phyloP scores from a whole-genome alignment of 2,888 invertebrate genomes.

The Nowickia ferox region DNA sequence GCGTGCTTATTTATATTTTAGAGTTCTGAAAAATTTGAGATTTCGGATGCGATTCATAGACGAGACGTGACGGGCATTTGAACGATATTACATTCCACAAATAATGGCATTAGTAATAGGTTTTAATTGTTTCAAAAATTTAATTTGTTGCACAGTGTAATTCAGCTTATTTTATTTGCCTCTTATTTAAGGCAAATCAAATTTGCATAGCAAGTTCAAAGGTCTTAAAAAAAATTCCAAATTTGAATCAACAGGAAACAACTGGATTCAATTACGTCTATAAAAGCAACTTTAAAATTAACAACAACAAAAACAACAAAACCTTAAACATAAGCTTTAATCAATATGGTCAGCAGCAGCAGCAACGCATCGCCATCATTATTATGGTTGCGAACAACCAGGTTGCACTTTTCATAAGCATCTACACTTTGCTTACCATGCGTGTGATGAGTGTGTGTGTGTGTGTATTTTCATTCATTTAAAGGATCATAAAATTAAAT shows the following conservation, averaged over 20 bases:
- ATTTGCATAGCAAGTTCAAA: conserved; percentile 9
- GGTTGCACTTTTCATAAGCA: conserved; percentile 18
- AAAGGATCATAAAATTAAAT: conserved; percentile 70
- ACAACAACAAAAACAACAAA: not conserved
- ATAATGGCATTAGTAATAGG: too few species aligned
- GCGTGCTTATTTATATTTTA: too few species aligned
- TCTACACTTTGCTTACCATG: not conserved
- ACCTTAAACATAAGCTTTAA: conserved; percentile 44
- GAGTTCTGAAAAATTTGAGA: too few species aligned
- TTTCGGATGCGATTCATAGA: too few species aligned
- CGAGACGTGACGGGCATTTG: too few species aligned
- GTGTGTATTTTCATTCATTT: conserved; percentile 18
- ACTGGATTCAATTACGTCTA: conserved; percentile 12
- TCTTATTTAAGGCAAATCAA: not conserved
- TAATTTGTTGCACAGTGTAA: too few species aligned
- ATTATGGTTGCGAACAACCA: not conserved
- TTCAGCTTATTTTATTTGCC: not conserved
- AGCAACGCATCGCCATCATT: conserved; percentile 39
- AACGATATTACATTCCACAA: too few species aligned
- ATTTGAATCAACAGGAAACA: conserved; percentile 18
- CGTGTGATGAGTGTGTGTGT: not conserved
- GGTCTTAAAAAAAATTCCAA: not conserved
- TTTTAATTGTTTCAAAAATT: too few species aligned
- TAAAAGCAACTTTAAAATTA: not conserved
- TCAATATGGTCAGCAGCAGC: conserved; percentile 28